Base-by-base conservation (phyloP, 2,888 invertebrate species). In the Nemotelus pantherinus region DNA sequence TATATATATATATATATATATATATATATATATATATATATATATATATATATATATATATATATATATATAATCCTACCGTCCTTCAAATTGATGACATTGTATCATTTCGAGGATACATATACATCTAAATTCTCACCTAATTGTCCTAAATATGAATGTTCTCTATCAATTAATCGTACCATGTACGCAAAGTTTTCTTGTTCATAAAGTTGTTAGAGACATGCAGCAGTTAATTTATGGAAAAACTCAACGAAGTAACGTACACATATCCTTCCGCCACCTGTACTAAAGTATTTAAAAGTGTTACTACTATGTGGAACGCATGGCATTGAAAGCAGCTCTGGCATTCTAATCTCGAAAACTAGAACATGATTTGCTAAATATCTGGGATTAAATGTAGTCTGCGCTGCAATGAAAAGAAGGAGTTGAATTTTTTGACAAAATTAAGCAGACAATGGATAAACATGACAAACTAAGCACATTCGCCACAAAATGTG, bases 281-380 rank as follows among this genome's bases (percentile, higher is more conserved):
- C 43, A 43, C 53, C 70, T 70, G 70, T 43, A 55, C 43, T 41
- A 70, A 70, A 41, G 43, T 70, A 9, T 70, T 70, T 70, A 55
- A 70, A 55, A 70, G 10, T 70, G 70, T 9, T 70, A 39, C 44
- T 7, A 53, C 43, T 3, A 39, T 43, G 5, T 63, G n/a, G 25
- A 55, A 53, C 55, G 70, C 53, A 70, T 55, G 70, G 55, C 50
- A 70, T 10, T 43, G 41, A 43, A 70, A 70, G 10, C 43, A 70
- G 50, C 67, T 68, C 39, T 43, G 25, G 39, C 70, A 53, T 70
- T 70, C 41, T 55, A 3, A 9, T 25, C n/a, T 1, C 43, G 50
- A 5, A 47, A 70, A 70, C 41, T 70, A 70, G 70, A 55, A 39
- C 70, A 70, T 55, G 10, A 67, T 67, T 67, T 67, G n/a, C 55